Evolutionary conservation across 2,113 vertebrate species (phyloP).

Genomic region (Ochotona curzoniae): DNA sequence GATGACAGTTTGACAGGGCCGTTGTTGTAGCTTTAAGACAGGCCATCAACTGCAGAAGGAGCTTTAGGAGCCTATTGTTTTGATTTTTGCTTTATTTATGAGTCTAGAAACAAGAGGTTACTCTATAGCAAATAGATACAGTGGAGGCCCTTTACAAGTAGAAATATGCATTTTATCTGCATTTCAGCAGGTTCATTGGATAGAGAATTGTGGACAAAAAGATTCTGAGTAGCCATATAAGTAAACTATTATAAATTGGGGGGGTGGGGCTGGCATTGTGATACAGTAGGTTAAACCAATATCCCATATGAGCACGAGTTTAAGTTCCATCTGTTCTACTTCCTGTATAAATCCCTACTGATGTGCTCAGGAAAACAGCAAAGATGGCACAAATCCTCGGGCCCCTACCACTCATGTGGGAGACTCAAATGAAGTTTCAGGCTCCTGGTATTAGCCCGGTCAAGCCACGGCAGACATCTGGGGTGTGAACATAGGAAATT

Average conservation of each 20-base stretch:
- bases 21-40: constrained; percentile 45
- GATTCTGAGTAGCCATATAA: not conserved
- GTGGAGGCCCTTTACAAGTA: not conserved
- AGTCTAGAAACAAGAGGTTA: constrained; percentile 65
- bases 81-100: constrained; percentile 76
- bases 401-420: no score
- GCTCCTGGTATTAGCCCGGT: no score
- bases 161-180: not conserved
- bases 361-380: no score
- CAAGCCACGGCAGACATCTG: no score
- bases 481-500: no score
- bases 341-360: no score
- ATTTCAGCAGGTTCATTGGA: not conserved
- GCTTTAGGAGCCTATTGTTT: constrained; percentile 69
- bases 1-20: constrained; percentile 74
- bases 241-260: not conserved
- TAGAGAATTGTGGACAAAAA: not conserved
- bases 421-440: no score
- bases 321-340: no score
- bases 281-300: no score
- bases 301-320: no score
- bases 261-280: not conserved
- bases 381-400: no score
- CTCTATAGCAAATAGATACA: not conserved
- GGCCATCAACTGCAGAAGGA: constrained; percentile 71